These are phyloP conservation scores for Phyllotreta striolata DNA, from an alignment of 2,888 invertebrate genomes.

Conservation along the genomic window DNA sequence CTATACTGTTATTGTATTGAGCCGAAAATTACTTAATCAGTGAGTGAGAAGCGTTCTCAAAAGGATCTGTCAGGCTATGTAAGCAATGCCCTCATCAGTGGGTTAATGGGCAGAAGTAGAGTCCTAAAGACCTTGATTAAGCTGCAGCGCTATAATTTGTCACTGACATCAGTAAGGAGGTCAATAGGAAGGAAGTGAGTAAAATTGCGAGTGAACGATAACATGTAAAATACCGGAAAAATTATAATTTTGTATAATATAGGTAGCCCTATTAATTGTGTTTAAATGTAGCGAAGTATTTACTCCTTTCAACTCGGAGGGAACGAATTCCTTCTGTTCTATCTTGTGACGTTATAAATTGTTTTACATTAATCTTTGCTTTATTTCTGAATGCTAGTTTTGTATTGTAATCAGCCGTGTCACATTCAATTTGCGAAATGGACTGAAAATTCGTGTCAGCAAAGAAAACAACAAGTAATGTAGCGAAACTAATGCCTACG, in stretches of 20 bases:
- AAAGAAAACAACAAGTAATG: slow-evolving; percentile 23
- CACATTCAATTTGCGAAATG: slow-evolving; percentile 26
- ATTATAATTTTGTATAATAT: too few relatives aligned
- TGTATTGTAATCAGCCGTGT: slow-evolving; percentile 19
- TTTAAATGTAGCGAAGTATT: too few relatives aligned
- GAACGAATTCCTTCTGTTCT: too few relatives aligned
- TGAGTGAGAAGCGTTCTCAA: slow-evolving; percentile 5
- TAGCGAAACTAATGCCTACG: slow-evolving; percentile 29
- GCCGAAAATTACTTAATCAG: too few relatives aligned
- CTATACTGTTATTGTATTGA: too few relatives aligned
- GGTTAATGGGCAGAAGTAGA: slow-evolving; percentile 17
- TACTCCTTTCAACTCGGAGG: too few relatives aligned
- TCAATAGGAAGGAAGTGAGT: background rate
- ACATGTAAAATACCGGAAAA: too few relatives aligned
- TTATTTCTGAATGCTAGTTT: slow-evolving; percentile 15
- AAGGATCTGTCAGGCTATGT: slow-evolving; percentile 6
- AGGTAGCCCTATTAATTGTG: too few relatives aligned
- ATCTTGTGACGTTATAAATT: background rate
- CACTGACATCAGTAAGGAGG: slow-evolving; percentile 12
- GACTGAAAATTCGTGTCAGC: slow-evolving; percentile 24
- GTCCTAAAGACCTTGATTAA: slow-evolving; percentile 20
- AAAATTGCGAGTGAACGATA: background rate
- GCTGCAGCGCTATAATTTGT: slow-evolving; percentile 5
- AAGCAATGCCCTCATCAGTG: slow-evolving; percentile 14
- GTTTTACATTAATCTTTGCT: slow-evolving; percentile 13